Conservation (phyloP, 2,113 vertebrate genomes). For the Perccottus glenii region DNA sequence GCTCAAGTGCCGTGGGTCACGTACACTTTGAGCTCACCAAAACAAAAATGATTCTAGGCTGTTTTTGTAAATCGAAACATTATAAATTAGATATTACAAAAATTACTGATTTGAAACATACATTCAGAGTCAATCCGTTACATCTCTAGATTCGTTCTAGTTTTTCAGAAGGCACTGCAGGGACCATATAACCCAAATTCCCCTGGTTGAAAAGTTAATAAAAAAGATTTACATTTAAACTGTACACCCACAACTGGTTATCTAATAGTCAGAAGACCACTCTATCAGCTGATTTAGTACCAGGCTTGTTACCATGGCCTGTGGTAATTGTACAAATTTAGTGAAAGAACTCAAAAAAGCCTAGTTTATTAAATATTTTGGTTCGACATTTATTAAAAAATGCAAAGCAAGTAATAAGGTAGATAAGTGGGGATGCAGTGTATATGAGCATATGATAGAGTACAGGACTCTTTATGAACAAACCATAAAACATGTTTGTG, state of each 20-base stretch:
- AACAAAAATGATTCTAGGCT: slow-evolving; percentile 13
- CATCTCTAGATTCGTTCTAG: slow-evolving; percentile 9
- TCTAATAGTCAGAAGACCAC: slow-evolving; percentile 3
- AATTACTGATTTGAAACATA: not conserved
- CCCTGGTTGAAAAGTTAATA: not conserved
- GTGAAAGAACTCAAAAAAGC: not conserved
- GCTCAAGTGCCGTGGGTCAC: slow-evolving; percentile 61
- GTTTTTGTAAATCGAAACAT: not conserved
- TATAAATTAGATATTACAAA: slow-evolving; percentile 3
- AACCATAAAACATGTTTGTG: too few relatives aligned
- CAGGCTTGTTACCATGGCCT: not conserved
- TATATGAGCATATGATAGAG: not conserved
- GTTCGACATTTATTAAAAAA: not conserved
- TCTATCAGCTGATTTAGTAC: slow-evolving; percentile 8
- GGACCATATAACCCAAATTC: slow-evolving; percentile 4
- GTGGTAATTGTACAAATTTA: not conserved
- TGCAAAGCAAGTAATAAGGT: too few relatives aligned
- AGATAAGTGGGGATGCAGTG: too few relatives aligned
- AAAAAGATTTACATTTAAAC: slow-evolving; percentile 23
- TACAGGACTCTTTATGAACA: not conserved
- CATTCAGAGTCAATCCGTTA: not conserved
- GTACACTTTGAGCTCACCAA: slow-evolving; percentile 41
- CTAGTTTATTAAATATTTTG: not conserved
- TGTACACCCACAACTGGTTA: not conserved
- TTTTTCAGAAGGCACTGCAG: not conserved